A percentile compares a stretch with the other conserved stretches of the same genome.
Evolutionary conservation across 1,140 invertebrate species (phyloP).

Genomic region (Acromyrmex echinatior): DNA sequence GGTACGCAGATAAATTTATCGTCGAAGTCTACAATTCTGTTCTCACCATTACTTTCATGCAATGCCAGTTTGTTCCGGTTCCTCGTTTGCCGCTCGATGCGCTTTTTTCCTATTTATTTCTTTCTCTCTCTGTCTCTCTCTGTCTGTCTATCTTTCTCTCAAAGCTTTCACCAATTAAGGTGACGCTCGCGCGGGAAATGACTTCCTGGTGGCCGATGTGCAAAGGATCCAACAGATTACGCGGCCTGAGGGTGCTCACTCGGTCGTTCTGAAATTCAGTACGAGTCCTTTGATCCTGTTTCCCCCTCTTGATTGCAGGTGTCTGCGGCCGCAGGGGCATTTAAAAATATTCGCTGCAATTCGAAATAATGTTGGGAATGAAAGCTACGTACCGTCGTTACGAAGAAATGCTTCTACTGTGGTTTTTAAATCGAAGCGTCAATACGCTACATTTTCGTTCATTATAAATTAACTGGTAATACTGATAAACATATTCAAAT

Average conservation of each 20-base stretch:
- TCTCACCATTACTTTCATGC: constrained; percentile 6
- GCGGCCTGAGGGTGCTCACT: constrained; percentile 71
- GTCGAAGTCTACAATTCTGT: constrained; percentile 4
- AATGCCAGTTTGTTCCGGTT: neutral
- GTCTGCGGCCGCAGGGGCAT: constrained; percentile 70
- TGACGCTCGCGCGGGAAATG: constrained; percentile 72
- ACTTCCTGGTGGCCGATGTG: constrained; percentile 64
- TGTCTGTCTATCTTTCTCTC: constrained; percentile 7
- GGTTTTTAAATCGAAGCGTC: neutral
- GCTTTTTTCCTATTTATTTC: neutral
- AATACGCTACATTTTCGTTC: neutral
- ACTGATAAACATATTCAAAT: too few species aligned
- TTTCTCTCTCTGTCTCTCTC: neutral
- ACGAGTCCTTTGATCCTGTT: constrained; percentile 78
- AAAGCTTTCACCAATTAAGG: constrained; percentile 73
- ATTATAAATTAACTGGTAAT: neutral
- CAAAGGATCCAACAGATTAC: constrained; percentile 59
- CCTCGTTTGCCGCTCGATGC: neutral
- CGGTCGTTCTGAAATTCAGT: constrained; percentile 70
- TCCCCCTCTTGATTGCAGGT: constrained; percentile 77
- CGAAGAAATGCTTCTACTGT: neutral
- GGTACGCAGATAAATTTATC: constrained; percentile 38
- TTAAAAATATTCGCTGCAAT: constrained; percentile 72
- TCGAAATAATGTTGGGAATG: constrained; percentile 53
- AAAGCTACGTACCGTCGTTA: neutral